Evolutionary conservation across 2,113 vertebrate species (phyloP), one percentile per base, ranked within the genome.

Genomic region (Platanista minor): DNA sequence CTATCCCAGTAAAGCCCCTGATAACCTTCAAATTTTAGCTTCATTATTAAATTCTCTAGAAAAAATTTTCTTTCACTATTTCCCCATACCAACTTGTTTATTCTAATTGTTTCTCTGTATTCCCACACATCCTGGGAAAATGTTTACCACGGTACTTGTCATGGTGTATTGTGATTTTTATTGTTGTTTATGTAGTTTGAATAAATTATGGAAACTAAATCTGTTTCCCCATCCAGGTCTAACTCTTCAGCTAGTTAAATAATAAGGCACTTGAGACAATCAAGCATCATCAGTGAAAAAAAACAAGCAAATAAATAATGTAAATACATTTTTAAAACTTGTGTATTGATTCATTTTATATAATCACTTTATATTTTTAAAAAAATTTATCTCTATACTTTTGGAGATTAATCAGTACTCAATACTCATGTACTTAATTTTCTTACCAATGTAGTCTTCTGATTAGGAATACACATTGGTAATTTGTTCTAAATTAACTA

Each of bases 111-210:
- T 80, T 96, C 2, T 62, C 13, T 81, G 6, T 81, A 41, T 14
- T 59, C 6, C 20, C 3, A 81, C 4, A 57, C 2, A 66, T 27
- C 25, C 18, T 57, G 9, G 14, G 36, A 89, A 80, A 85, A 81
- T 49, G 20, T 74, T 72, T 64, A 67, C 8, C 23, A 71, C 0
- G 54, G 18, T 46, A 86, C 1, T 54, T 72, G 1, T n/a, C 3
- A 72, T 23, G 74, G 11, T 31, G 8, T 54, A 57, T 67, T 93
- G 2, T 81, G 25, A 57, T 13, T 71, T 85, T 66, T 62, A 33
- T 59, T 90, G 1, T 89, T 72, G 71, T 11, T 72, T 57, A 72
- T 23, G 78, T 86, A 90, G n/a, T 77, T 62, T 61, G 36, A 87
- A 18, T 85, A 49, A 83, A 36, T 69, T 86, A 5, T 49, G 23